Percentiles rank a stretch among this genome's conserved stretches.
Evolutionary conservation across 2,888 invertebrate genomes (phyloP).

Genomic region (Adela reaumurella): DNA sequence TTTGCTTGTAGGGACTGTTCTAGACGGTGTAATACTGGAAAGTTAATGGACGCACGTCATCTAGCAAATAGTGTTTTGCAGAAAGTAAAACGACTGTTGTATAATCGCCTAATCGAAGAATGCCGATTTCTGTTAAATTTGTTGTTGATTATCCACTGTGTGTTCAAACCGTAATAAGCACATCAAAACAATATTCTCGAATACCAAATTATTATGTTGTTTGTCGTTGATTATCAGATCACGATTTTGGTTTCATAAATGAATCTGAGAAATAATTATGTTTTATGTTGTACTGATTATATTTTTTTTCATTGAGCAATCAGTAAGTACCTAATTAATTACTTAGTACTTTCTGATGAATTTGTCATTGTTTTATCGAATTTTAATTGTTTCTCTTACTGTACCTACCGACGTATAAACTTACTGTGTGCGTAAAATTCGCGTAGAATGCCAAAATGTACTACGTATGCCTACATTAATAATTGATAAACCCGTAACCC

Average conservation of each 20-base stretch:
- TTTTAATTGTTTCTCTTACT: background rate
- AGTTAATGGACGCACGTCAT: background rate
- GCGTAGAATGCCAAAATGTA: background rate
- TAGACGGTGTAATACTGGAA: background rate
- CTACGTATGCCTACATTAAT: too few species aligned
- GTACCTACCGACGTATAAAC: background rate
- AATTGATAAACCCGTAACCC: background rate
- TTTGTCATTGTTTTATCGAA: background rate
- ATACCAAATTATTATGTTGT: background rate
- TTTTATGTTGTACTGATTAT: background rate
- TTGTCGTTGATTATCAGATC: background rate
- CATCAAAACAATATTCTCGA: background rate
- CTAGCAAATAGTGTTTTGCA: background rate
- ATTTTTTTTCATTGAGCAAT: background rate
- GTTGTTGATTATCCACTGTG: background rate
- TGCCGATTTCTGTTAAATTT: background rate
- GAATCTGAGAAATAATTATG: background rate
- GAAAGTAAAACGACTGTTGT: background rate
- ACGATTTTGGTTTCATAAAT: background rate
- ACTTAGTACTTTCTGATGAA: background rate
- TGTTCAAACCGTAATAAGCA: background rate
- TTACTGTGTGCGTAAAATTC: background rate
- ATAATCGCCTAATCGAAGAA: background rate
- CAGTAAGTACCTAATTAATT: background rate
- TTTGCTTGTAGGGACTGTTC: background rate